phyloP scores from a whole-genome alignment of 2,113 vertebrate genomes.

The Rhinoptilus africanus region DNA sequence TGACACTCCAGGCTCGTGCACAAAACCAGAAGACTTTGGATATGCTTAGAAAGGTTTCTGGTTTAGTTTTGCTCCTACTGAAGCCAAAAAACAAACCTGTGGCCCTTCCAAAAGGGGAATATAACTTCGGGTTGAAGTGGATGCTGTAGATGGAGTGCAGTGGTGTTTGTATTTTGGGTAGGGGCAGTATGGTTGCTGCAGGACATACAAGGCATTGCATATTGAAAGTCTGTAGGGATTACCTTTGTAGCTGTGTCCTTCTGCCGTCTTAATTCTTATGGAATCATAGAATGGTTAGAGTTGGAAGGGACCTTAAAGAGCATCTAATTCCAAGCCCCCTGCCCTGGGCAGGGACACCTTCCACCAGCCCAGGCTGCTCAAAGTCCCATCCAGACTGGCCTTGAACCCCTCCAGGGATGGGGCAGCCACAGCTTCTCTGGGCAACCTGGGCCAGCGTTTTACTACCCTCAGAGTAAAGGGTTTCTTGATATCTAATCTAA shows the following conservation, averaged over 20 bases:
- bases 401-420: neutral
- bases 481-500: neutral
- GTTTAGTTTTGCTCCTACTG: neutral
- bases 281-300: neutral
- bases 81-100: neutral
- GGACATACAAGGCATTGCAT: accelerated
- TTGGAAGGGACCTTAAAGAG: neutral
- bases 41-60: neutral
- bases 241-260: neutral
- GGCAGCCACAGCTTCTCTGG: neutral
- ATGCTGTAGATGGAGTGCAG: neutral
- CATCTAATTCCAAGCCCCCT: neutral
- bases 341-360: neutral
- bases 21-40: neutral
- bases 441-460: neutral
- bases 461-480: neutral
- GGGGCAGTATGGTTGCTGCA: neutral
- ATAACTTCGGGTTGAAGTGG: neutral
- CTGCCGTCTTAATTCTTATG: neutral
- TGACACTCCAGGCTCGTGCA: neutral
- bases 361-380: neutral
- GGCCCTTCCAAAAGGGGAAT: neutral
- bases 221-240: accelerated
- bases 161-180: neutral
- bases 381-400: neutral